Conservation (phyloP, 2,888 invertebrate species). For the Lochmaea capreae region DNA sequence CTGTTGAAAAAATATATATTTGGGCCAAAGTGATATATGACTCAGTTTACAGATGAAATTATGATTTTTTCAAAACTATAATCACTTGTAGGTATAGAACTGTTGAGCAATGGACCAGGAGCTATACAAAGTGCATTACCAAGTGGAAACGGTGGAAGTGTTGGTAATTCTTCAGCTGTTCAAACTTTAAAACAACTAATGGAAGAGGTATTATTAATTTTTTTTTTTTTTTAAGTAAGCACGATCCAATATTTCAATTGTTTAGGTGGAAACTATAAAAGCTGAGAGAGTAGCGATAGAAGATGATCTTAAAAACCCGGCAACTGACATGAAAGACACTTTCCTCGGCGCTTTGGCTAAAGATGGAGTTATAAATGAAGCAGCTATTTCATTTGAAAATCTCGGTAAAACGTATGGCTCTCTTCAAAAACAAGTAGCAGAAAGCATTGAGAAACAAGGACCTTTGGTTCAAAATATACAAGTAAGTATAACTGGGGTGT, state of each 20-base stretch:
- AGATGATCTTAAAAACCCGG: conserved; percentile 83
- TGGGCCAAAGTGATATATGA: too few species aligned
- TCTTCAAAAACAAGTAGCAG: conserved; percentile 81
- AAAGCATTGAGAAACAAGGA: conserved; percentile 80
- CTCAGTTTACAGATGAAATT: too few species aligned
- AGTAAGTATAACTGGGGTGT: conserved; percentile 59
- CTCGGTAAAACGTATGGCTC: conserved; percentile 82
- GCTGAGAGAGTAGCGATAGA: conserved; percentile 92
- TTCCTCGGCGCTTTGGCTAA: conserved; percentile 81
- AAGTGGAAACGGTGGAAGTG: conserved; percentile 67
- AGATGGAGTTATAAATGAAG: conserved; percentile 84
- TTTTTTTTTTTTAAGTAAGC: neutral
- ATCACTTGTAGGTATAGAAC: conserved; percentile 75
- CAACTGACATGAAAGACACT: conserved; percentile 84
- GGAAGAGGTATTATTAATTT: conserved; percentile 71
- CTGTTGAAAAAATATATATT: too few species aligned
- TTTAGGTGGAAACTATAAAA: conserved; percentile 84
- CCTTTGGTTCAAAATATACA: conserved; percentile 76
- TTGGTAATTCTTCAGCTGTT: conserved; percentile 73
- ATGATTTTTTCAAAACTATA: neutral
- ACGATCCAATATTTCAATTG: conserved; percentile 6
- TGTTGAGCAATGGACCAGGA: conserved; percentile 81
- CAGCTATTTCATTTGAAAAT: conserved; percentile 76
- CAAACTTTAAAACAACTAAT: conserved; percentile 79
- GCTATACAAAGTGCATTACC: conserved; percentile 81